Evolutionary conservation across 2,797 vertebrate species (phyloP).

Genomic region (Onychomys leucogaster): DNA sequence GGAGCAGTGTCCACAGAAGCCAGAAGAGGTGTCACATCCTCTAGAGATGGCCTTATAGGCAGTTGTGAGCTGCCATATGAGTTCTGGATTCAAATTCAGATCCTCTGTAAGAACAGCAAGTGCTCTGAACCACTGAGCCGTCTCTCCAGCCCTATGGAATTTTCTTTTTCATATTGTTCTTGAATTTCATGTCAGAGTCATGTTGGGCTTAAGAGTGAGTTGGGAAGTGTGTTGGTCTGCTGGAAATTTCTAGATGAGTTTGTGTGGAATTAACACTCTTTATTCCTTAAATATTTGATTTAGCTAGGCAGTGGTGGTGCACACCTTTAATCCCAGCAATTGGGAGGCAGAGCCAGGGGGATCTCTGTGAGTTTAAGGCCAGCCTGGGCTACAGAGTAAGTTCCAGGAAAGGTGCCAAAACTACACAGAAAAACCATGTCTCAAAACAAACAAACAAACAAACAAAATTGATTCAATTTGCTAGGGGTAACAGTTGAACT

Average conservation of each 20-base stretch:
- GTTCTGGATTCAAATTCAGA: background rate
- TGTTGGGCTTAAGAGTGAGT: background rate
- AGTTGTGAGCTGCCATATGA: background rate
- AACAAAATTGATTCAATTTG: background rate
- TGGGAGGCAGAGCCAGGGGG: too few species aligned
- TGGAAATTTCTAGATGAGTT: constrained; percentile 44
- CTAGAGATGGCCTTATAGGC: background rate
- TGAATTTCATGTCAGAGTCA: constrained; percentile 29
- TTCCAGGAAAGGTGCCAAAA: too few species aligned
- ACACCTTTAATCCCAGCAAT: too few species aligned
- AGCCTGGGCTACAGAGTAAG: too few species aligned
- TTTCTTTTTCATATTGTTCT: constrained; percentile 25
- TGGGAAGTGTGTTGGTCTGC: background rate
- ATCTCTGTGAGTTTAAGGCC: too few species aligned
- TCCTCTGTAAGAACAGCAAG: background rate
- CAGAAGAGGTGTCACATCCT: background rate
- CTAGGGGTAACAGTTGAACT: background rate
- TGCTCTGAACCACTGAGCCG: background rate
- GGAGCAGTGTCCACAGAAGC: background rate
- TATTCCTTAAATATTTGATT: background rate
- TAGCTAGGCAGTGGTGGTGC: too few species aligned
- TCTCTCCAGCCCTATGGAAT: background rate
- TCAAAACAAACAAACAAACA: too few species aligned
- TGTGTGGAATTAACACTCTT: background rate
- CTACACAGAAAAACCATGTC: too few species aligned